Evolutionary conservation across 2,797 vertebrate species (phyloP), one percentile per base, ranked within the genome.

Genomic region (Pseudochirops corinnae): DNA sequence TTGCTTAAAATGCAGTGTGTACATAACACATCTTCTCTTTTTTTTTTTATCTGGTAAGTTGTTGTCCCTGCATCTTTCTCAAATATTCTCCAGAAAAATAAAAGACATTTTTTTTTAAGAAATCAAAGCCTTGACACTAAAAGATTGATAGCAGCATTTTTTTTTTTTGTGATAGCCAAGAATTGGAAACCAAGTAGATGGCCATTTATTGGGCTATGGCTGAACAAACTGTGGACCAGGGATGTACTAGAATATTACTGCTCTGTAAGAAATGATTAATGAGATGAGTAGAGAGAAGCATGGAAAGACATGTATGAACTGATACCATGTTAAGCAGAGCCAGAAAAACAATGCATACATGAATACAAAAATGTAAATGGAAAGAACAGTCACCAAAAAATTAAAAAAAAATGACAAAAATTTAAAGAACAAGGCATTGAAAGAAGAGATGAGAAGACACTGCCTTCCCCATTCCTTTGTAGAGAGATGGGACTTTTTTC

Each of bases 21-120:
- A n/a, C 21, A 46, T 39, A 82, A 39, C 10, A 46, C 12, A 46
- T n/a, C 33, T 67, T 62, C 62, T 46, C 29, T 5, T 67, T 74
- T 46, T 82, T 82, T 18, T 46, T 82, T 82, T 18, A 46, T 82
- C 18, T 46, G 7, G n/a, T 14, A 82, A 46, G 7, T 46, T 82
- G n/a, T 24, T 82, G 46, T 46, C 18, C n/a, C 24, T 82, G 67
- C 74, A 46, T 39, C 67, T 82, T 39, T 82, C 39, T 21, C 7
- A 46, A 9, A 46, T 82, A 82, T 3, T 46, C 21, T 82, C 16
- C 74, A 82, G 18, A 46, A 82, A 82, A 99, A 52, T n/a, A 52
- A 52, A 52, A 52, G 52, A 52, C 52, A n/a, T 52, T 46, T 24
- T 46, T 82, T 39, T 55, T 55, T 1, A 55, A 39, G 39, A 46